These are phyloP conservation scores for Tragopan temminckii DNA, from an alignment of 2,797 vertebrate genomes.

Conservation along the genomic window DNA sequence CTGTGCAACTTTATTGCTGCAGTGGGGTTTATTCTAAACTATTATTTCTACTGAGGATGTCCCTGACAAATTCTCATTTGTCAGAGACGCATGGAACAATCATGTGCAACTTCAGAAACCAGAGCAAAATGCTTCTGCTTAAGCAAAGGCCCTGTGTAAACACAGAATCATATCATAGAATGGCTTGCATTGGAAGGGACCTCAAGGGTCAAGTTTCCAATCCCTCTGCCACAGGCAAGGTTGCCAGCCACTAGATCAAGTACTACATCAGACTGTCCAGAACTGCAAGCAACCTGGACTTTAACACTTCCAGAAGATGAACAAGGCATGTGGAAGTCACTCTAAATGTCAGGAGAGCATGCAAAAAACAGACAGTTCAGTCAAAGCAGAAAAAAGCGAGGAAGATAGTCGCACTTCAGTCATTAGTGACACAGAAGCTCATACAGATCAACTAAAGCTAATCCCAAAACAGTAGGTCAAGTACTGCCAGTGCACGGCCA, in stretches of 20 bases:
- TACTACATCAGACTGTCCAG: no score
- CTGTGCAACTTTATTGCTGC: background rate
- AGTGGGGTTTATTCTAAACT: background rate
- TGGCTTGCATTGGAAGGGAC: no score
- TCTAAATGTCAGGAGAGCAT: accelerated
- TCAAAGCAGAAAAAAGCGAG: background rate
- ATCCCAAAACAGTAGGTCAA: background rate
- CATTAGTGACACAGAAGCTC: background rate
- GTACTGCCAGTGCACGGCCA: accelerated
- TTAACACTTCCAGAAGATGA: background rate
- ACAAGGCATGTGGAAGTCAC: accelerated
- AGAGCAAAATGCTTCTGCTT: background rate
- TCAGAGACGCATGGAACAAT: background rate
- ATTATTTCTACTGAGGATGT: background rate
- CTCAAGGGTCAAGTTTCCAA: no score
- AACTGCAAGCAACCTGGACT: no score
- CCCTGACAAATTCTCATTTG: background rate
- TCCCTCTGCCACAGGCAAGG: no score
- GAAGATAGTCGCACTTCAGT: background rate
- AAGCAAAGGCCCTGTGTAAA: background rate
- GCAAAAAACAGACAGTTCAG: background rate
- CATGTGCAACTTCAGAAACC: background rate
- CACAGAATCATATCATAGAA: no score
- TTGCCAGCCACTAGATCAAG: no score
- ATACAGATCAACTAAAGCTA: background rate